These are phyloP conservation scores for Helicoverpa assulta DNA, from an alignment of 2,888 invertebrate genomes.

Conservation along the genomic window DNA sequence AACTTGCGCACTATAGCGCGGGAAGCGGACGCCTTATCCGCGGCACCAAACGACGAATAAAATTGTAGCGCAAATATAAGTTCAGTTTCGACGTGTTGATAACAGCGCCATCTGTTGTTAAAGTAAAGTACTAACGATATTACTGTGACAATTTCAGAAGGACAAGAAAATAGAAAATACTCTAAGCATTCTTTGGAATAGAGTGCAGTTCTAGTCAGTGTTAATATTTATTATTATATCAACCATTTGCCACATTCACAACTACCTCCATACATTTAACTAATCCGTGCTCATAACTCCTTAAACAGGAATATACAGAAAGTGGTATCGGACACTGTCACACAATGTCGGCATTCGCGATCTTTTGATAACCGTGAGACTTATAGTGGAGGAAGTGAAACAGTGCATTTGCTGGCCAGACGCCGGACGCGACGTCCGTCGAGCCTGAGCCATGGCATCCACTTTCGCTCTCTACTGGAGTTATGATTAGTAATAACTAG, in stretches of 20 bases:
- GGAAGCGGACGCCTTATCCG: constrained; percentile 27
- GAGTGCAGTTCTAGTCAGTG: background rate
- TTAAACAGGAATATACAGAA: constrained; percentile 45
- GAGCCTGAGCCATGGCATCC: constrained; percentile 52
- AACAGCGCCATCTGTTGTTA: constrained; percentile 74
- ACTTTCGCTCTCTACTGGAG: constrained; percentile 65
- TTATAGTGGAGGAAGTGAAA: constrained; percentile 67
- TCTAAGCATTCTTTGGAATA: no score
- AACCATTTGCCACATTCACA: background rate
- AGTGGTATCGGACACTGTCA: constrained; percentile 47
- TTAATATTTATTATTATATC: no score
- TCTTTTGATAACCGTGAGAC: constrained; percentile 70
- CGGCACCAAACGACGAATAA: constrained; percentile 53
- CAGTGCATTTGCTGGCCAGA: constrained; percentile 61
- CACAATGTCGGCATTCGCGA: constrained; percentile 49
- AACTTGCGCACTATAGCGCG: constrained; percentile 50
- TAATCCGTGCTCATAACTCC: constrained; percentile 46
- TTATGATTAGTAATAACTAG: constrained; percentile 49
- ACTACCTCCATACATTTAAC: constrained; percentile 40
- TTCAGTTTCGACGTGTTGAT: constrained; percentile 20
- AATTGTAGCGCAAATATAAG: constrained; percentile 10
- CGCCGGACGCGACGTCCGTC: constrained; percentile 61
- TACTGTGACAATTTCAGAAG: background rate
- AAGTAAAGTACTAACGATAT: constrained; percentile 31
- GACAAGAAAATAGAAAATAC: background rate